These are phyloP conservation scores for Galleria mellonella DNA, from an alignment of 1,140 invertebrate genomes.

Conservation along the genomic window DNA sequence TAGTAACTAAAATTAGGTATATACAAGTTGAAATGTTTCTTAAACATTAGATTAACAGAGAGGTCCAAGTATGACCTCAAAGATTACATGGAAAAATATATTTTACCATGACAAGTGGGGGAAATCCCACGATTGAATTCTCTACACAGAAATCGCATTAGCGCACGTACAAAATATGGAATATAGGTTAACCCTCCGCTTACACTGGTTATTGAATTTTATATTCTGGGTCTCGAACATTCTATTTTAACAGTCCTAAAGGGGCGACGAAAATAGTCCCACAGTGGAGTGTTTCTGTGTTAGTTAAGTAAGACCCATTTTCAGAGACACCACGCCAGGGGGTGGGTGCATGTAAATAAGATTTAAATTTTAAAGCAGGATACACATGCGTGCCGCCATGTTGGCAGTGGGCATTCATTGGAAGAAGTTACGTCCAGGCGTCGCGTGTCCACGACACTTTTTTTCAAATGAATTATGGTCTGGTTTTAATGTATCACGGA, in stretches of 20 bases:
- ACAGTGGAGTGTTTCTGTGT: conserved; percentile 37
- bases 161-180: conserved; percentile 15
- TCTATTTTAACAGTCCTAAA: conserved; percentile 53
- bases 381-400: conserved; percentile 7
- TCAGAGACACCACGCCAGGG: conserved; percentile 25
- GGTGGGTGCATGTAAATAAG: conserved; percentile 54
- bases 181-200: conserved; percentile 32
- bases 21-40: too few relatives aligned
- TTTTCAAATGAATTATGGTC: conserved; percentile 6
- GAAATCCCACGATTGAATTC: conserved; percentile 3
- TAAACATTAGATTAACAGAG: too few relatives aligned
- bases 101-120: too few relatives aligned
- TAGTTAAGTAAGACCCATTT: conserved; percentile 54
- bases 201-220: conserved; percentile 46
- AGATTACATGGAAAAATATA: too few relatives aligned
- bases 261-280: conserved; percentile 55
- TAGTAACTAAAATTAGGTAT: too few relatives aligned
- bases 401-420: not conserved
- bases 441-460: conserved; percentile 3
- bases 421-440: not conserved
- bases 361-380: conserved; percentile 55
- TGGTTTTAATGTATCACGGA: conserved; percentile 5
- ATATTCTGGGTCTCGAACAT: conserved; percentile 41
- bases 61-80: too few relatives aligned
- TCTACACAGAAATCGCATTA: conserved; percentile 15